Base-by-base conservation (phyloP, 2,888 invertebrate species). In the Selenia dentaria region DNA sequence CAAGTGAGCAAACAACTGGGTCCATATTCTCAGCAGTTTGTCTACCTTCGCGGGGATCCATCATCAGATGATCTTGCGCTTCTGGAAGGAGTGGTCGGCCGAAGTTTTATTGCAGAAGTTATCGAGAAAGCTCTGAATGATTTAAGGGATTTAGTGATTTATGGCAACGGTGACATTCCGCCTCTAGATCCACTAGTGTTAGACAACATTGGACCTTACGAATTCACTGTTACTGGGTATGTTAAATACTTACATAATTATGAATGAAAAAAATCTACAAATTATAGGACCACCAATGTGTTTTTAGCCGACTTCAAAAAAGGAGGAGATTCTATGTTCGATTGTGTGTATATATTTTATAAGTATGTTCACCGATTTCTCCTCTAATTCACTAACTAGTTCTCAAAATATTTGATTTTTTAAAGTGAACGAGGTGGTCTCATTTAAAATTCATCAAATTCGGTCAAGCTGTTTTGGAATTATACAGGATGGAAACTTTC, bases 91-190 rank as follows among this genome's bases (percentile, higher is more conserved):
- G 16, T 39, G 10, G 10, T 44, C 14, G 56, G 48, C 5, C 72
- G 74, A 11, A 67, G 39, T 34, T 0, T 68, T 0, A 55, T 78
- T 26, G 59, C 57, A 8, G 62, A 64, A 1, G 28, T 54, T 3
- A 70, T 79, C 29, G 20, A 14, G 11, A 32, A 58, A 0, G 0
- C 59, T 3, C 34, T 81, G 9, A 74, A 83, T 27, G 40, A 44
- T 3, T 68, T 75, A 39, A 70, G 82, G 36, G 63, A 74, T 27
- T 48, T 70, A 1, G 57, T 82, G 2, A 59, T 78, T 35, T 63
- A 77, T 38, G 81, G 81, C n/a, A 77, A 67, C 33, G 79, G 72
- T 2, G 47, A 46, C 3, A 0, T 77, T 0, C 78, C 78, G 0
- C 70, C 73, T 0, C 47, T 81, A 8, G 81, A 80, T 44, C 79